These are phyloP conservation scores for Telmatochromis sp. DNA, from an alignment of 2,113 vertebrate species.

Conservation along the genomic window DNA sequence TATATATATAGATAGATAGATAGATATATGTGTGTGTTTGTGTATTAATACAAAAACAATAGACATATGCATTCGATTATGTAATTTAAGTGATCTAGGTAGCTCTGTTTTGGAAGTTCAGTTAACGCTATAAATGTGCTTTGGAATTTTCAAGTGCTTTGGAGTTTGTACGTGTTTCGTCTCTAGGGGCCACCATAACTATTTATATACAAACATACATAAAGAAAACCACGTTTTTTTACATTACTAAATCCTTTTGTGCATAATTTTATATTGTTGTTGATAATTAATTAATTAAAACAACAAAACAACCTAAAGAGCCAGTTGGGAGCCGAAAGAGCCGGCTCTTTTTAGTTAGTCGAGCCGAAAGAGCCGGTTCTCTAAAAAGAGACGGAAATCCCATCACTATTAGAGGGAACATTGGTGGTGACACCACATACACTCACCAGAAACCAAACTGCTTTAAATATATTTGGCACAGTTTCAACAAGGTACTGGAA, in stretches of 20 bases:
- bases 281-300: neutral
- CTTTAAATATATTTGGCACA: neutral
- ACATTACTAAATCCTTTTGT: neutral
- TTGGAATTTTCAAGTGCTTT: neutral
- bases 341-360: neutral
- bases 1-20: no score
- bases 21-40: neutral
- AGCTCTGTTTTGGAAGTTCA: neutral
- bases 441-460: neutral
- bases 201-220: neutral
- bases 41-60: neutral
- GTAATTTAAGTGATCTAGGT: neutral
- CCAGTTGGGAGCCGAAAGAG: neutral
- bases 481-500: neutral
- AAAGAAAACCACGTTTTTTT: neutral
- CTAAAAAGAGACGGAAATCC: neutral
- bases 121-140: neutral
- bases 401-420: neutral
- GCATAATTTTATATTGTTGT: neutral
- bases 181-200: neutral
- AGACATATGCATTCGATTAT: neutral
- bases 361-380: neutral
- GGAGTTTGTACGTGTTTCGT: neutral
- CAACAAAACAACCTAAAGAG: neutral
- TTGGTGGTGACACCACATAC: neutral